Evolutionary conservation across 2,888 invertebrate species (phyloP).

Genomic region (Caenorhabditis afra): DNA sequence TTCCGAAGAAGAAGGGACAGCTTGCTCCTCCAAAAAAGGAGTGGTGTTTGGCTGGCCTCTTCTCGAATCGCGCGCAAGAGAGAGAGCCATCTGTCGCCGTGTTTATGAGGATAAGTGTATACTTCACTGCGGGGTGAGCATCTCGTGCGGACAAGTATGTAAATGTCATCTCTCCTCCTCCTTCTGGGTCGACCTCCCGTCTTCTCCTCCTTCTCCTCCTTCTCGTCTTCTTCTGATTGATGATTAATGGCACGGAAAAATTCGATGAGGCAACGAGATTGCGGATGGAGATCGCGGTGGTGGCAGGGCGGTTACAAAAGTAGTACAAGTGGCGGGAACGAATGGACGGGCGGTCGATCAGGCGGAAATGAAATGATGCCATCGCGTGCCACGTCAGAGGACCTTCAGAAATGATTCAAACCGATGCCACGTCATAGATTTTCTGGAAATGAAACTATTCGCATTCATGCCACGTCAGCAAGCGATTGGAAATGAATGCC

Average conservation of each 20-base stretch:
- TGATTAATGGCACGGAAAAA: conserved; percentile 58
- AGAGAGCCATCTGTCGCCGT: conserved; percentile 41
- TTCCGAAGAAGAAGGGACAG: no score
- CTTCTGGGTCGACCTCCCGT: neutral
- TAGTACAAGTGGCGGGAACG: conserved; percentile 37
- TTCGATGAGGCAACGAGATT: conserved; percentile 42
- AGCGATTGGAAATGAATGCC: no score
- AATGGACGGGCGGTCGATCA: conserved; percentile 3
- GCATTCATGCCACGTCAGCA: no score
- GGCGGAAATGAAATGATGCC: conserved; percentile 23
- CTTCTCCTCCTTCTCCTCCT: conserved; percentile 6
- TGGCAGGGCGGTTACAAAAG: conserved; percentile 18
- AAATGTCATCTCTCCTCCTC: conserved; percentile 30
- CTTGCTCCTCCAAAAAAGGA: conserved; percentile 1
- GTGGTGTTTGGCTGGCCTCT: conserved; percentile 23
- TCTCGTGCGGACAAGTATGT: conserved; percentile 46
- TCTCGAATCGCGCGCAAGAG: neutral
- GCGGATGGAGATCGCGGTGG: conserved; percentile 17
- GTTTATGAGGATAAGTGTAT: conserved; percentile 57
- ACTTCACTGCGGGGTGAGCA: conserved; percentile 37
- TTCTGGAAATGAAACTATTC: no score
- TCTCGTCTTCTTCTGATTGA: conserved; percentile 53
- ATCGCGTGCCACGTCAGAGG: neutral
- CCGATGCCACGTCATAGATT: no score
- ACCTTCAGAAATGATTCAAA: no score